Evolutionary conservation across 2,113 vertebrate species (phyloP).

Genomic region (Datnioides undecimradiatus): DNA sequence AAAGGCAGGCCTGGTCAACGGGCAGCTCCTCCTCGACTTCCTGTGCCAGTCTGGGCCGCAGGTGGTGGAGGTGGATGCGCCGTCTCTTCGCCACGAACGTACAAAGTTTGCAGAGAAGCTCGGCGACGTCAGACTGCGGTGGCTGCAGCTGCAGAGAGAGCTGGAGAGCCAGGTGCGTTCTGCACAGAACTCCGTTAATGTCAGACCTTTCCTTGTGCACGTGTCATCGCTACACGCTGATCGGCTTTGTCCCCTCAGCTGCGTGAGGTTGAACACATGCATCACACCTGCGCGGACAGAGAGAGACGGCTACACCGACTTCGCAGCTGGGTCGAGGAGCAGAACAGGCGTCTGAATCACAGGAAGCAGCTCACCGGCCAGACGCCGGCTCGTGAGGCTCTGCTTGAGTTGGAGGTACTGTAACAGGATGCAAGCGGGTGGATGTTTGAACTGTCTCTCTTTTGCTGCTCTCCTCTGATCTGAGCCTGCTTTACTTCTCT

Average conservation of each 20-base stretch:
- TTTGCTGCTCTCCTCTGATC: not conserved
- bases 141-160: constrained; percentile 84
- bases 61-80: constrained; percentile 80
- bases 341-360: constrained; percentile 81
- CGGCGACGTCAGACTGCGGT: constrained; percentile 86
- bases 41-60: constrained; percentile 90
- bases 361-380: constrained; percentile 82
- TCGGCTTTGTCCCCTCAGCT: constrained; percentile 77
- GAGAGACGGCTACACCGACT: constrained; percentile 85
- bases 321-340: constrained; percentile 81
- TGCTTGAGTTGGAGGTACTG: constrained; percentile 88
- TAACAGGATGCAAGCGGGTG: not conserved
- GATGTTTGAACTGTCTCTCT: not conserved
- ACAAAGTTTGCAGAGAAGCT: constrained; percentile 88
- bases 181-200: too few species aligned
- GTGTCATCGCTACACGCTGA: not conserved
- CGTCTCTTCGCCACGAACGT: constrained; percentile 82
- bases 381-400: constrained; percentile 76
- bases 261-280: constrained; percentile 82
- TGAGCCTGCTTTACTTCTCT: constrained; percentile 2
- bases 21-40: constrained; percentile 89
- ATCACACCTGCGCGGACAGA: constrained; percentile 83
- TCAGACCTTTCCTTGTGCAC: not conserved
- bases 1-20: constrained; percentile 85
- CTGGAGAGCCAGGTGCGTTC: constrained; percentile 87